Percentiles rank a stretch among this genome's conserved stretches.
These are phyloP conservation scores for Heteromyza rotundicornis DNA, from an alignment of 2,888 invertebrate genomes.

Conservation along the genomic window DNA sequence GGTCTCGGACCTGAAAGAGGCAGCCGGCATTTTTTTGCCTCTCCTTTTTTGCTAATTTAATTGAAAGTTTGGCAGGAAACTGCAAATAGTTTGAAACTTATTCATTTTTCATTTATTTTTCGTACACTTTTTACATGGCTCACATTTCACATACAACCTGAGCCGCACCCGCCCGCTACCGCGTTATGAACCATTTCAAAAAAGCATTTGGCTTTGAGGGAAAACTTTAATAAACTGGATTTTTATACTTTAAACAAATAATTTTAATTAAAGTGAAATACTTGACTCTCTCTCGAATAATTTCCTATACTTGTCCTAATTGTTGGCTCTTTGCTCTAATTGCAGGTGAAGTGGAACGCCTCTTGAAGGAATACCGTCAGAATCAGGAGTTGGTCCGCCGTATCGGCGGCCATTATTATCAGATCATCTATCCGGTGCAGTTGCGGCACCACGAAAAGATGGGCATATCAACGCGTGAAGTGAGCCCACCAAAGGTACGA, in stretches of 20 bases:
- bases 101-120: too few relatives aligned
- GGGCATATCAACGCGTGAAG: slow-evolving; percentile 93
- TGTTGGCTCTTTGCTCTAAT: slow-evolving; percentile 25
- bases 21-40: neutral
- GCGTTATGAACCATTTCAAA: too few relatives aligned
- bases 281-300: too few relatives aligned
- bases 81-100: too few relatives aligned
- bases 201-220: neutral
- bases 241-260: too few relatives aligned
- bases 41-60: neutral
- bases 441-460: slow-evolving; percentile 93
- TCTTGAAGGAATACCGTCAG: slow-evolving; percentile 88
- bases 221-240: too few relatives aligned
- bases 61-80: slow-evolving; percentile 8
- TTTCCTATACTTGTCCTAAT: too few relatives aligned
- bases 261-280: too few relatives aligned
- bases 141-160: too few relatives aligned
- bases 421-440: slow-evolving; percentile 94
- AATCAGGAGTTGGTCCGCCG: slow-evolving; percentile 91
- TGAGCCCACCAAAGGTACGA: slow-evolving; percentile 85
- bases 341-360: slow-evolving; percentile 88
- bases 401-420: slow-evolving; percentile 90
- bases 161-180: too few relatives aligned
- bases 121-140: too few relatives aligned
- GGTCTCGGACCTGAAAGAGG: too few relatives aligned